A percentile compares a stretch with the other conserved stretches of the same genome.
These are phyloP conservation scores for Gymnocephalus cernua DNA, from an alignment of 2,113 vertebrate genomes.

Conservation along the genomic window DNA sequence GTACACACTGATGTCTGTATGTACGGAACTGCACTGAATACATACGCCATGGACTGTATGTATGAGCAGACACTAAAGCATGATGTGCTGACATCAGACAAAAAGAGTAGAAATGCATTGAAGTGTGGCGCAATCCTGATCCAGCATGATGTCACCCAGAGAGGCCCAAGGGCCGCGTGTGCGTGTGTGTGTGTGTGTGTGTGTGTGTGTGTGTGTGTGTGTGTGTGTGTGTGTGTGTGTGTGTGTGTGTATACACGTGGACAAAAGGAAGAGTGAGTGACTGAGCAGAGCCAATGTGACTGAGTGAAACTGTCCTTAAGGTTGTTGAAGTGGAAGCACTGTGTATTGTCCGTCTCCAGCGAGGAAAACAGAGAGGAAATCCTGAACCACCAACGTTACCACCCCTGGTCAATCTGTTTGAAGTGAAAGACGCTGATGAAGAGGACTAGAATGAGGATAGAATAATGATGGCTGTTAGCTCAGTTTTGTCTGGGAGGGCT, in stretches of 20 bases:
- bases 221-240: conserved; percentile 24
- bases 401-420: background rate
- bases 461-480: conserved; percentile 64
- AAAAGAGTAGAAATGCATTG: conserved; percentile 65
- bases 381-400: background rate
- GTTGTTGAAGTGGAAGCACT: conserved; percentile 43
- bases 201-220: conserved; percentile 29
- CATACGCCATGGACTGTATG: conserved; percentile 74
- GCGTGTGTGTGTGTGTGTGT: conserved; percentile 24
- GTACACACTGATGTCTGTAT: conserved; percentile 73
- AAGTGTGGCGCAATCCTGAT: conserved; percentile 67
- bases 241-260: background rate
- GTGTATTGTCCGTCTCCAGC: conserved; percentile 33
- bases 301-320: conserved; percentile 43
- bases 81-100: conserved; percentile 78
- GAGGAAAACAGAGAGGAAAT: conserved; percentile 21
- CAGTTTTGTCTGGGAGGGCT: conserved; percentile 72
- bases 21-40: conserved; percentile 71
- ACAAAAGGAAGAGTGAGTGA: conserved; percentile 20
- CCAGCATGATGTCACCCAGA: conserved; percentile 72
- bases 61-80: conserved; percentile 78
- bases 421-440: conserved; percentile 36
- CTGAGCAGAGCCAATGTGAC: conserved; percentile 49
- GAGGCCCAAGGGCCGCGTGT: conserved; percentile 45
- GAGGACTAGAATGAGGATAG: conserved; percentile 48